Conservation (phyloP, 37 sponge, comb jelly and placozoan species). For the Haliclona indistincta region DNA sequence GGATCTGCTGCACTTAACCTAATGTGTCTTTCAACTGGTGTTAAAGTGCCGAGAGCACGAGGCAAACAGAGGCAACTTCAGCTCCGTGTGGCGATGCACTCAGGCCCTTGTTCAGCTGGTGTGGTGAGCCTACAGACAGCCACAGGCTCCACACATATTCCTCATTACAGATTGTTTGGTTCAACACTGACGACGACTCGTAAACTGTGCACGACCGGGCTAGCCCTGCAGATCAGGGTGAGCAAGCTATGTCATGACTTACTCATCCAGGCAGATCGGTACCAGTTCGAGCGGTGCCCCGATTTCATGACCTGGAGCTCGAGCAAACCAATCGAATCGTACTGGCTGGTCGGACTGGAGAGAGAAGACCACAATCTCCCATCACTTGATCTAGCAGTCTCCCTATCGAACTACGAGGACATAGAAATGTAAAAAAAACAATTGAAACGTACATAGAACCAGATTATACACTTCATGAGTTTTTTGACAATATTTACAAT, state of each 20-base stretch:
- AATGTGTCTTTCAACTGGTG: constrained; percentile 35
- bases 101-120: constrained; percentile 69
- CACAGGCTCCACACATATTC: constrained; percentile 23
- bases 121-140: constrained; percentile 54
- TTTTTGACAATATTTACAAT: too few species aligned
- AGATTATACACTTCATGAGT: too few species aligned
- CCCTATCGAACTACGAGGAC: constrained; percentile 64
- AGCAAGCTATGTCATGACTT: constrained; percentile 57
- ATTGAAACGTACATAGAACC: too few species aligned
- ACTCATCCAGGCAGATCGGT: constrained; percentile 32
- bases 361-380: constrained; percentile 48
- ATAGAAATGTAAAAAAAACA: constrained; percentile 11
- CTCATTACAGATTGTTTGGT: constrained; percentile 67
- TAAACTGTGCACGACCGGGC: constrained; percentile 55
- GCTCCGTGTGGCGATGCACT: constrained; percentile 74
- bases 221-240: constrained; percentile 78
- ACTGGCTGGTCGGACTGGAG: constrained; percentile 66
- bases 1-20: constrained; percentile 63
- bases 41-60: constrained; percentile 27
- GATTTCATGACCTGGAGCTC: constrained; percentile 25
- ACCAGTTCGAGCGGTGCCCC: constrained; percentile 75
- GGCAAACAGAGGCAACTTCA: constrained; percentile 34
- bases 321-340: constrained; percentile 60
- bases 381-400: constrained; percentile 46
- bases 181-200: constrained; percentile 16